Base-by-base conservation (phyloP, 2,797 vertebrate genomes). In the Enteromius unitaeniatus region DNA sequence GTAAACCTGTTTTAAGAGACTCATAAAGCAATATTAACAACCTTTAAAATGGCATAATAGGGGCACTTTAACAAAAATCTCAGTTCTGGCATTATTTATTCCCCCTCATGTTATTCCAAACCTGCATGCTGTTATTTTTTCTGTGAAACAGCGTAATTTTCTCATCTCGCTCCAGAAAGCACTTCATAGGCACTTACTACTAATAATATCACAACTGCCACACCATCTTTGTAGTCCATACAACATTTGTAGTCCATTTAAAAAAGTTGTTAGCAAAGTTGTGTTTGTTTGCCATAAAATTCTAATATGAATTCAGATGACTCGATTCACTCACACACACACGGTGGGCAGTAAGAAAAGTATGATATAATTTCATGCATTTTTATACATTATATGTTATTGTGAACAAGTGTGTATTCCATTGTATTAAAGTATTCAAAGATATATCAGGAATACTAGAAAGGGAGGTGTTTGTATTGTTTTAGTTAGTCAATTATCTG, bases 391-490 rank as follows among this genome's bases (percentile, higher is more conserved):
- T 37, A 11, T 2, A 40, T 13, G 10, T 21, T 67, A 2, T 40
- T 67, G 9, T 67, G 17, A 37, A 40, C 4, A 40, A 40, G 34
- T 68, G 34, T 68, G 65, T 67, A 40, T 67, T 21, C 9, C 9
- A 67, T 67, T 37, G 4, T 21, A 67, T 67, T 34, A 34, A 67
- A 67, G 31, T 9, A 67, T 67, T 8, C 92, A 91, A 88, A 92
- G 89, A 89, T 68, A 86, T 93, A 90, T 82, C 87, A 91, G 91
- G 91, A 84, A 93, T 8, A n/a, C 9, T 55, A 8, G 53, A n/a
- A 55, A n/a, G 90, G 91, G 53, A 15, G 89, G 89, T 78, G 21
- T 23, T 45, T 45, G 40, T 21, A 8, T 14, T 7, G 13, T 40
- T 21, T 21, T 34, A 9, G 19, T 37, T 37, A 37, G 17, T 67